Conservation (phyloP, 2,113 vertebrate genomes). For the Podilymbus podiceps region DNA sequence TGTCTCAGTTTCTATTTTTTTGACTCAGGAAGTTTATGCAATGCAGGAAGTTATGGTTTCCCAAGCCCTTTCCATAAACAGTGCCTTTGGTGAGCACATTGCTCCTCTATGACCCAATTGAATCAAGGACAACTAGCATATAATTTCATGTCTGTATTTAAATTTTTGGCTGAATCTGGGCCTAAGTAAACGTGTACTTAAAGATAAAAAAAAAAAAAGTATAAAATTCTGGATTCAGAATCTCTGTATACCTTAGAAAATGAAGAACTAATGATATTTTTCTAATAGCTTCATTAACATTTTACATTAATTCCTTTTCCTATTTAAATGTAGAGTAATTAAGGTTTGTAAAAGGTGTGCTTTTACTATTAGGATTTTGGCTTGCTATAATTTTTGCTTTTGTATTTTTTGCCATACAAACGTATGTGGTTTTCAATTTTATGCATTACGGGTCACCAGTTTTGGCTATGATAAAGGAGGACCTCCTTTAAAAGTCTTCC, state of each 20-base stretch:
- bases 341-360: neutral
- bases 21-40: slow-evolving; percentile 33
- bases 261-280: neutral
- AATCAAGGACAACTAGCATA: neutral
- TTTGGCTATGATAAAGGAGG: neutral
- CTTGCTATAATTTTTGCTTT: neutral
- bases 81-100: neutral
- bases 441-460: neutral
- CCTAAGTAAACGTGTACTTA: neutral
- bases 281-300: neutral
- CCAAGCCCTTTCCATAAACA: slow-evolving; percentile 42
- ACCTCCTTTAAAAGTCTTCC: neutral
- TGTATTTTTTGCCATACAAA: neutral
- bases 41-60: slow-evolving; percentile 33
- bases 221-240: neutral
- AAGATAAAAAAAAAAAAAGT: neutral
- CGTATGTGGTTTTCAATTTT: neutral
- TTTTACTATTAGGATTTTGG: neutral
- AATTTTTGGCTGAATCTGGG: neutral
- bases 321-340: neutral
- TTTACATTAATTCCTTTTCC: neutral
- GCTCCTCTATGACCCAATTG: neutral
- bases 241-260: neutral
- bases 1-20: neutral
- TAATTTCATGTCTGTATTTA: neutral